Base-by-base conservation (phyloP, 2,113 vertebrate genomes). In the Gila orcuttii region DNA sequence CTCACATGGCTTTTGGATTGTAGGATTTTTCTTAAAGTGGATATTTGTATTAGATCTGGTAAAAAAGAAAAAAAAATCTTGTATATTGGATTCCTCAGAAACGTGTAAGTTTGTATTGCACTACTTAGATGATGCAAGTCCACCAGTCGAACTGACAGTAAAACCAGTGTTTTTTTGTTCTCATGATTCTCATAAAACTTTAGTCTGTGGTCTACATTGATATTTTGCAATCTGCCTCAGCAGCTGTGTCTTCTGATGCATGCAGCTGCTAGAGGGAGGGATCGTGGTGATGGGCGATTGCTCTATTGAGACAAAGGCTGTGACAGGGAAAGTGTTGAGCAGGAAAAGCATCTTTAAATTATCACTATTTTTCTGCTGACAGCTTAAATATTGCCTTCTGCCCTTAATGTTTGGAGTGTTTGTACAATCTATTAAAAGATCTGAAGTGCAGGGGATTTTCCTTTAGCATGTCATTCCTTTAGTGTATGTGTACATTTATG, bases 271-370 rank as follows among this genome's bases (percentile, higher is more conserved):
- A 23, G 31, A 45, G 4, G 50, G 42, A 33, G n/a, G 59, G 66
- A 28, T 23, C 13, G 59, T 59, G 42, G 28, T 89, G 74, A 36
- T 36, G 73, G 50, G 17, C 45, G 62, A 71, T 85, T 59, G 60
- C 55, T 85, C n/a, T 17, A 1, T 36, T 69, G 50, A 74, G 17
- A 83, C 83, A 78, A 82, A 82, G n/a, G 45, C 86, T 25, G 9
- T 89, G 79, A 87, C 88, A 87, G 71, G 77, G 76, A 89, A 85
- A 89, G 83, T 89, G 73, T 55, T 47, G 12, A 31, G 71, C 52
- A 60, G 55, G 25, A 86, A 64, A 64, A 17, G 52, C 36, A 21
- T 33, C 60, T 77, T 33, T 42, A 73, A 75, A 80, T 71, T 52
- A 83, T 87, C 79, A 47, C 47, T 57, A 17, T 71, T 68, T 74